Evolutionary conservation across 2,888 invertebrate species (phyloP), one percentile per base, ranked within the genome.

Genomic region (Chalcis sispes): DNA sequence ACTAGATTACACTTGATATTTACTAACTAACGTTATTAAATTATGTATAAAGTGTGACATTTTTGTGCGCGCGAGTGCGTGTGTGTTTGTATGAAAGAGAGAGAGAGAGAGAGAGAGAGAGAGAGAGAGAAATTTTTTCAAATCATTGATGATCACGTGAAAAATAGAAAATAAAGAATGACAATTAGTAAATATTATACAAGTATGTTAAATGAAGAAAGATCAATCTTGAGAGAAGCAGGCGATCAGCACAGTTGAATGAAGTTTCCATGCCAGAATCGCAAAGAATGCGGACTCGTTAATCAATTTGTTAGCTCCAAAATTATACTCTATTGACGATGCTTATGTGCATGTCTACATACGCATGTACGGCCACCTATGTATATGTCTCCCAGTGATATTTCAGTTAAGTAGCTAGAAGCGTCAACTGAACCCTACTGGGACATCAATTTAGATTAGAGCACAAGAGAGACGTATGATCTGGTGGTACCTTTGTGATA

Each of bases 271-370:
- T 70, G 70, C 56, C n/a, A 46, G n/a, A 7, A 29, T 18, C 5
- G 23, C 13, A 20, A 46, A 75, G 66, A 76, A 79, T 76, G 77
- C 74, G 70, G 59, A 25, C 77, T 79, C 77, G 74, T 77, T 79
- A 72, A 79, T 79, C 79, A 73, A 79, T 67, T 46, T 23, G 48
- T 25, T 20, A 48, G 54, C 40, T 40, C 25, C 2, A 32, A 56
- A 29, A 18, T 15, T 52, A 52, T 18, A 20, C 27, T 25, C 10
- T 10, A n/a, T 23, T 29, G 58, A 29, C 18, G 18, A 23, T 54
- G 27, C 27, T 15, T 27, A 25, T 8, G 58, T 46, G 40, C 13
- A 23, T 27, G 46, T 27, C 3, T 20, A 32, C 36, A 5, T 8
- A 23, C 18, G 36, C 36, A 29, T 25, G 48, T 20, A 18, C 32